Evolutionary conservation across 2,797 vertebrate genomes (phyloP).

Genomic region (Trichosurus vulpecula): DNA sequence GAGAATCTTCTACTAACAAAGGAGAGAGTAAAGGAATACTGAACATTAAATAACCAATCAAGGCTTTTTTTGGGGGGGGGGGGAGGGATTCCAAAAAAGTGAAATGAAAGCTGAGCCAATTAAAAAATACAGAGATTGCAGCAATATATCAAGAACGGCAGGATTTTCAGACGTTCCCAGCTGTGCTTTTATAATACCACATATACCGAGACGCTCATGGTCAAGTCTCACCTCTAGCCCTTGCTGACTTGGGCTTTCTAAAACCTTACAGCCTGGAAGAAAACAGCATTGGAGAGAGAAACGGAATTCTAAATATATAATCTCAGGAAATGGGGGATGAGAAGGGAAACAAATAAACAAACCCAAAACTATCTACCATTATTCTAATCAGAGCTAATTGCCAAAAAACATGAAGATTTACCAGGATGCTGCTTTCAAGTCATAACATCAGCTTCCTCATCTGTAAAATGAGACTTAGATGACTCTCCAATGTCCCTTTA

Average conservation of each 20-base stretch:
- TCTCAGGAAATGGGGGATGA: neutral
- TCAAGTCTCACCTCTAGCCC: neutral
- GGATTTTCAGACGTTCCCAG: neutral
- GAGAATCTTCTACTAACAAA: neutral
- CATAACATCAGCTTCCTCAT: neutral
- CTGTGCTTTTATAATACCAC: neutral
- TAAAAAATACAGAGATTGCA: neutral
- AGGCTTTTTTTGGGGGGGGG: neutral
- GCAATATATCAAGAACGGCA: neutral
- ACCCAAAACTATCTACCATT: neutral
- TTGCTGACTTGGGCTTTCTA: neutral
- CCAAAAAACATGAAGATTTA: neutral
- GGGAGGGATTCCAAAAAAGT: neutral
- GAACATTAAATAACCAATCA: neutral
- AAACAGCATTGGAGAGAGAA: neutral
- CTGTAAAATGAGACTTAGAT: neutral
- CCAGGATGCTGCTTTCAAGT: neutral
- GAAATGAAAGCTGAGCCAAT: neutral
- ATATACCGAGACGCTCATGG: neutral
- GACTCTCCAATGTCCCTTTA: neutral
- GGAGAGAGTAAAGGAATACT: neutral
- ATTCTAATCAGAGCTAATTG: neutral
- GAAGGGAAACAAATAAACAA: neutral
- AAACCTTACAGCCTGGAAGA: neutral
- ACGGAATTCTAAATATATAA: neutral